A percentile compares a stretch with the other conserved stretches of the same genome.
Evolutionary conservation across 1,140 invertebrate genomes (phyloP).

Genomic region (Spodoptera litura): DNA sequence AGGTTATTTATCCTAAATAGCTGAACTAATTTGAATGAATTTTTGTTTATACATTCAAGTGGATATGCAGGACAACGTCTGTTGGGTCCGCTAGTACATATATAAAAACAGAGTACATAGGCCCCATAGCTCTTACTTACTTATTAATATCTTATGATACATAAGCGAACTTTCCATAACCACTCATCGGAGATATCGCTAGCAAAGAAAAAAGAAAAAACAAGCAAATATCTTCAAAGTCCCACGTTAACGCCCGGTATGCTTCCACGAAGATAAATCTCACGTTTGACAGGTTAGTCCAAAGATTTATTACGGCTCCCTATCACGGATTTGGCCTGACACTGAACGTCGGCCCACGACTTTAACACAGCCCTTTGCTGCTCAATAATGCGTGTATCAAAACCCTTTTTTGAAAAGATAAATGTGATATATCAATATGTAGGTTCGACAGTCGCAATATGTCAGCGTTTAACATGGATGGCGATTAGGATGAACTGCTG

Average conservation of each 20-base stretch:
- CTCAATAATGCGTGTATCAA: slow-evolving; percentile 32
- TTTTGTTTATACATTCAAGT: too few species aligned
- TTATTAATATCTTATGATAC: too few species aligned
- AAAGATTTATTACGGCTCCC: slow-evolving; percentile 26
- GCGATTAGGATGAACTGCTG: too few species aligned
- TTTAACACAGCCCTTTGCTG: slow-evolving; percentile 3
- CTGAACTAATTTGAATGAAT: too few species aligned
- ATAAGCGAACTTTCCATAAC: too few species aligned
- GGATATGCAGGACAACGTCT: too few species aligned
- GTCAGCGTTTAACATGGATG: not conserved
- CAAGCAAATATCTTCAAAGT: not conserved
- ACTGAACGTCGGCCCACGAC: not conserved
- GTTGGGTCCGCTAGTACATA: too few species aligned
- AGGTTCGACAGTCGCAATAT: not conserved
- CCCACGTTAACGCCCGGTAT: slow-evolving; percentile 7
- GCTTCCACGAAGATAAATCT: slow-evolving; percentile 30
- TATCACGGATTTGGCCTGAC: slow-evolving; percentile 26
- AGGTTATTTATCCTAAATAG: too few species aligned
- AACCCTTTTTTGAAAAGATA: slow-evolving; percentile 15
- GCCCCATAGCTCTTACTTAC: too few species aligned
- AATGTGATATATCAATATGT: slow-evolving; percentile 21
- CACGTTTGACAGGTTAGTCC: slow-evolving; percentile 39
- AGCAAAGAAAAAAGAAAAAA: too few species aligned
- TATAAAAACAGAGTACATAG: too few species aligned
- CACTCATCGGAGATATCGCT: too few species aligned